Conservation (phyloP, 2,113 vertebrate species). For the Ophiodon elongatus region DNA sequence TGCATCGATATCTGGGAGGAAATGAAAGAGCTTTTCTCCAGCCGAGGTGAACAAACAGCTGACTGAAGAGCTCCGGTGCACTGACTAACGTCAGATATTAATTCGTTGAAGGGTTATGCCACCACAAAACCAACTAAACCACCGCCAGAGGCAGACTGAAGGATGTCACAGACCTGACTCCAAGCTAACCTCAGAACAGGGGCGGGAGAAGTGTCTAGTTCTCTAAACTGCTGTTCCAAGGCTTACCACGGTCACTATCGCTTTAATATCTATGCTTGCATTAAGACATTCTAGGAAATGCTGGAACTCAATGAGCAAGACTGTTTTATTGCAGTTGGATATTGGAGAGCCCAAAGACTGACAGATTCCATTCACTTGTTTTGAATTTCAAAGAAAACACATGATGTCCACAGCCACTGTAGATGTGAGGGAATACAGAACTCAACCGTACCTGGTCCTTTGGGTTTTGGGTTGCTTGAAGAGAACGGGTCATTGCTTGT, state of each 20-base stretch:
- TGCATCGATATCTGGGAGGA: slow-evolving; percentile 50
- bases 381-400: neutral
- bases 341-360: neutral
- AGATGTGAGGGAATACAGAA: neutral
- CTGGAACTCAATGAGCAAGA: neutral
- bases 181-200: neutral
- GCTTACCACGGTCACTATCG: neutral
- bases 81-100: neutral
- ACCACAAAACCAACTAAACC: neutral
- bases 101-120: neutral
- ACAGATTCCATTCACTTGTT: neutral
- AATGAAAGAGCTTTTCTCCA: slow-evolving; percentile 22
- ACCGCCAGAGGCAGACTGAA: neutral
- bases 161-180: neutral
- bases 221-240: neutral
- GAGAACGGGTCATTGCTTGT: slow-evolving; percentile 91
- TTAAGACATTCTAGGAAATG: neutral
- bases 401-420: neutral
- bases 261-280: neutral
- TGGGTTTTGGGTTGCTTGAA: slow-evolving; percentile 88
- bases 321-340: neutral
- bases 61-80: neutral
- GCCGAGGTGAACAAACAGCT: slow-evolving; percentile 28
- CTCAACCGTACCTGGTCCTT: slow-evolving; percentile 89
- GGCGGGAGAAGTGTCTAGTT: neutral